Conservation (phyloP, 2,888 invertebrate genomes). For the Epistrophe grossulariae region DNA sequence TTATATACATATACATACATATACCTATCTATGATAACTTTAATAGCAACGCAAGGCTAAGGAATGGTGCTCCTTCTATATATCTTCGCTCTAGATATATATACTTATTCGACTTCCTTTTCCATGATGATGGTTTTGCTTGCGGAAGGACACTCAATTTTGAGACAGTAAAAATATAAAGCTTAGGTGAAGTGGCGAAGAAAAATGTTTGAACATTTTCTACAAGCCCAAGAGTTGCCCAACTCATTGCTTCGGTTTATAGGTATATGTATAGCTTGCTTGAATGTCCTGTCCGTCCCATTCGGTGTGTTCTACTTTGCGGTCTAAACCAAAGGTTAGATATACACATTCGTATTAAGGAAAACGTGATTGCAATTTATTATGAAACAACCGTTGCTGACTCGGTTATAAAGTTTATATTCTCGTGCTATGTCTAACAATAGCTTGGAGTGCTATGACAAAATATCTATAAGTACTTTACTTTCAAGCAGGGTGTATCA, state of each 20-base stretch:
- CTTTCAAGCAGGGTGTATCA: neutral
- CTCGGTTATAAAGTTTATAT: conserved; percentile 57
- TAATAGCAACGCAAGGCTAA: conserved; percentile 2
- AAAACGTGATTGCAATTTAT: conserved; percentile 75
- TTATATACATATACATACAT: neutral
- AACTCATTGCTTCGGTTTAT: conserved; percentile 45
- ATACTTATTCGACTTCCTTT: neutral
- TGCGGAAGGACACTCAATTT: conserved; percentile 46
- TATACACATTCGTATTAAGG: conserved; percentile 56
- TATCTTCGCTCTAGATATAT: neutral
- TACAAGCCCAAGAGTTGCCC: conserved; percentile 45
- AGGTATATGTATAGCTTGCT: no score
- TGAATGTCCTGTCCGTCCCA: conserved; percentile 13
- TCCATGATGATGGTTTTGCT: conserved; percentile 8
- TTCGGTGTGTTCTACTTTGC: conserved; percentile 53
- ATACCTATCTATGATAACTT: conserved; percentile 11
- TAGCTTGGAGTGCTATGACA: conserved; percentile 50
- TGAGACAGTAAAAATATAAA: conserved; percentile 35
- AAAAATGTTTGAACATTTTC: conserved; percentile 52
- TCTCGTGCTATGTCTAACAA: conserved; percentile 63
- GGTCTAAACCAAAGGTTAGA: conserved; percentile 72
- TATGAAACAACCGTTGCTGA: conserved; percentile 52
- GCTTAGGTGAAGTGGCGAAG: conserved; percentile 37
- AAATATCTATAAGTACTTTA: neutral
- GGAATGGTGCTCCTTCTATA: neutral